phyloP scores from a whole-genome alignment of 2,113 vertebrate species.

The Arenaria interpres region DNA sequence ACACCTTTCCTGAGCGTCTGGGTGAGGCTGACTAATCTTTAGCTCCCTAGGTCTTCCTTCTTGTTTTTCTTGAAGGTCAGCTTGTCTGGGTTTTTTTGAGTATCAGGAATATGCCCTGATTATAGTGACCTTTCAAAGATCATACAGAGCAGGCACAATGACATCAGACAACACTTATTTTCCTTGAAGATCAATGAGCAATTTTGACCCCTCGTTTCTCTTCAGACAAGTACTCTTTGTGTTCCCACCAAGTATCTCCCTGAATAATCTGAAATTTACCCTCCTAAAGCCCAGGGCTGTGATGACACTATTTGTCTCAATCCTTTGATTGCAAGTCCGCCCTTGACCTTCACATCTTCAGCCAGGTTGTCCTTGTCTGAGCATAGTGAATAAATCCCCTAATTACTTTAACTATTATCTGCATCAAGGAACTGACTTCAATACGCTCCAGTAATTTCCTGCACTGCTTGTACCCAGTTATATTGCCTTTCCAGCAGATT shows the following conservation, averaged over 20 bases:
- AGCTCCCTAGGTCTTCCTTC: background rate
- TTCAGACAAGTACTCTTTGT: background rate
- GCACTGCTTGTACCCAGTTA: background rate
- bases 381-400: rapidly evolving
- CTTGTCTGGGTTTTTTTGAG: background rate
- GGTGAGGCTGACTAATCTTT: background rate
- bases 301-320: background rate
- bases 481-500: background rate
- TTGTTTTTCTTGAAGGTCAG: background rate
- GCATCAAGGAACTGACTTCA: background rate
- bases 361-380: background rate
- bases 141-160: background rate
- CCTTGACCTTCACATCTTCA: background rate
- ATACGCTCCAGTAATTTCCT: background rate
- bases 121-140: background rate
- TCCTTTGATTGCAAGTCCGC: background rate
- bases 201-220: background rate
- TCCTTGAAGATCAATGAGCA: background rate
- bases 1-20: background rate
- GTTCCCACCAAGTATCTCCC: background rate
- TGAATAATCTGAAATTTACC: background rate
- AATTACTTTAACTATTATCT: background rate
- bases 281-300: background rate
- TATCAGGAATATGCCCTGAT: background rate
- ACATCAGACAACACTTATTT: background rate